Evolutionary conservation across 2,888 invertebrate genomes (phyloP).

Genomic region (Sycophila texana): DNA sequence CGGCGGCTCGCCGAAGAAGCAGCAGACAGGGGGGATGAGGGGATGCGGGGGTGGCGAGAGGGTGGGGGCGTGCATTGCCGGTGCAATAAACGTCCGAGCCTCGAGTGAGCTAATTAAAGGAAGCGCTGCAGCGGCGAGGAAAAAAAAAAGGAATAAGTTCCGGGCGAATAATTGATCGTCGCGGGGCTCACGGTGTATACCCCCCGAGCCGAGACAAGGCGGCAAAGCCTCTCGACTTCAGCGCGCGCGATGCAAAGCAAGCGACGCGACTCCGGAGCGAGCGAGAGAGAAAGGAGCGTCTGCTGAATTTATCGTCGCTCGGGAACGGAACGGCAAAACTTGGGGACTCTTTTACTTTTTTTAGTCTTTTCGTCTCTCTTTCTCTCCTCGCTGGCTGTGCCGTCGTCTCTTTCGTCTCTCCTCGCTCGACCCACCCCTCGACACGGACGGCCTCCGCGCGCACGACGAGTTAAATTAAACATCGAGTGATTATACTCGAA

Average conservation of each 20-base stretch:
- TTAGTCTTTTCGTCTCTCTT: too few species aligned
- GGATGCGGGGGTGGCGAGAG: neutral
- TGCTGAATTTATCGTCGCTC: slow-evolving; percentile 26
- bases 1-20: neutral
- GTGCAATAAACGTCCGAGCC: slow-evolving; percentile 46
- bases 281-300: slow-evolving; percentile 2
- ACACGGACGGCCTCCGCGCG: too few species aligned
- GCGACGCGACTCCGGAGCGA: neutral
- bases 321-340: too few species aligned
- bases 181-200: neutral
- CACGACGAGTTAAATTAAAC: too few species aligned
- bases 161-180: slow-evolving; percentile 33
- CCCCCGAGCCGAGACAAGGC: neutral
- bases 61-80: neutral
- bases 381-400: too few species aligned
- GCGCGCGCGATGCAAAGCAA: slow-evolving; percentile 32
- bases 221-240: slow-evolving; percentile 30
- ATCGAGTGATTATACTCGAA: too few species aligned
- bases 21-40: neutral
- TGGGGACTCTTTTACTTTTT: too few species aligned
- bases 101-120: slow-evolving; percentile 50
- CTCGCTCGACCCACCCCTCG: too few species aligned
- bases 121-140: slow-evolving; percentile 5
- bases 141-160: slow-evolving; percentile 21
- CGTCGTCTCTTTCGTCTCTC: too few species aligned